Base-by-base conservation (phyloP, 2,888 invertebrate species). In the Clunio marinus region DNA sequence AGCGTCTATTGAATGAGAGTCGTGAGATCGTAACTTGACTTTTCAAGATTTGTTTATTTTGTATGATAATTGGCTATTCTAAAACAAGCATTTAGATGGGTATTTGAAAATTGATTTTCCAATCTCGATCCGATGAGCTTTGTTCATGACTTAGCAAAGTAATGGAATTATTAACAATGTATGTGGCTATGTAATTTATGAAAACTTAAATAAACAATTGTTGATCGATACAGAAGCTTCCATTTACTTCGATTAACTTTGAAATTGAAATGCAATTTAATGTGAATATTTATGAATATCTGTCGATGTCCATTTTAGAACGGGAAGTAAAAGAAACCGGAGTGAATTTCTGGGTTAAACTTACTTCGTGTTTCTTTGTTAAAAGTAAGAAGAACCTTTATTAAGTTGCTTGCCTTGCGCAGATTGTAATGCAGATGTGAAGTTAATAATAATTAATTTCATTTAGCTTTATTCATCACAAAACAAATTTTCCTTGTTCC, bases 61-160 rank as follows among this genome's bases (percentile, higher is more conserved):
- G n/a, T 5, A n/a, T 20, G 57, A 57, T 57, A 57, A 57, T 57
- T 57, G 57, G 27, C 57, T 25, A 57, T 7, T 57, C 27, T 57
- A 57, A 24, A 57, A 22, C 27, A 8, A 57, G 27, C n/a, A 57
- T 20, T 51, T 51, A 7, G 32, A 7, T 32, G 32, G 4, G 32
- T 10, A 51, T 20, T 20, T 51, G 22, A 51, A 4, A 51, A 51
- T 51, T 51, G 51, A 51, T 20, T 51, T 51, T 51, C 8, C 20
- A 51, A 51, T 51, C 7, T 4, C 2, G 22, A 51, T 57, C 25
- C 27, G 25, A 27, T 22, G 8, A 25, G n/a, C n/a, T 27, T 51
- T 7, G 57, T 13, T 51, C 57, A 57, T n/a, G 25, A 25, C n/a
- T 57, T 7, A 13, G 41, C 45, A 17, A 17, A 7, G 15, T 3